Percentiles rank a stretch among this genome's conserved stretches.
phyloP scores from a whole-genome alignment of 2,888 invertebrate genomes.

The Neoaliturus tenellus region DNA sequence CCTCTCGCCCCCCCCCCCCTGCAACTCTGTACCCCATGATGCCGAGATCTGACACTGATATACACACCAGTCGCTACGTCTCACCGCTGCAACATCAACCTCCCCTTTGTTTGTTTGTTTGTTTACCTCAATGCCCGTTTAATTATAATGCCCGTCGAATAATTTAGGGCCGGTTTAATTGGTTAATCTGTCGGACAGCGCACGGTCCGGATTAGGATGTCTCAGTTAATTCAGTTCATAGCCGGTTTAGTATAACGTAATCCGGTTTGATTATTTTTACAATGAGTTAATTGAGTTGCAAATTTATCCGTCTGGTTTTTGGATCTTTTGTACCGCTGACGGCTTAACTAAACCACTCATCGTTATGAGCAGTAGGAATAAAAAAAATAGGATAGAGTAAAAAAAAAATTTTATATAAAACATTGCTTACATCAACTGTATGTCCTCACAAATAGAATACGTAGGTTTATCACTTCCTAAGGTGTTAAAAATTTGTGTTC shows the following conservation, averaged over 20 bases:
- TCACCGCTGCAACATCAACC: background rate
- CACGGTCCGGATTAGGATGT: background rate
- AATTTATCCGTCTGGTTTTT: background rate
- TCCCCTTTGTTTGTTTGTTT: background rate
- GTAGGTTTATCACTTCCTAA: too few relatives aligned
- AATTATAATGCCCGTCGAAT: background rate
- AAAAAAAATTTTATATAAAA: too few relatives aligned
- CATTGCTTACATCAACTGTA: too few relatives aligned
- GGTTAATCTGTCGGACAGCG: background rate
- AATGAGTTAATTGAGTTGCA: background rate
- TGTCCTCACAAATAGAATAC: too few relatives aligned
- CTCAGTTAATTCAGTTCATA: background rate
- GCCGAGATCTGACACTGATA: too few relatives aligned
- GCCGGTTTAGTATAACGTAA: background rate
- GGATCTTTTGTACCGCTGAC: background rate
- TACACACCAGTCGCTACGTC: background rate
- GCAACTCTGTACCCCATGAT: background rate
- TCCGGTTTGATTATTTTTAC: background rate
- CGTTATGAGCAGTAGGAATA: too few relatives aligned
- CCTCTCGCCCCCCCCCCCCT: background rate
- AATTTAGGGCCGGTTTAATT: slow-evolving; percentile 28
- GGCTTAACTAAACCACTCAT: too few relatives aligned
- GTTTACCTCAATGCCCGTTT: background rate
- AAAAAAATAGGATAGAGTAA: too few relatives aligned
- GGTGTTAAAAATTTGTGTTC: too few relatives aligned